Percentiles rank a stretch among this genome's conserved stretches.
Conservation (phyloP, 2,797 vertebrate species). For the Thaleichthys pacificus region DNA sequence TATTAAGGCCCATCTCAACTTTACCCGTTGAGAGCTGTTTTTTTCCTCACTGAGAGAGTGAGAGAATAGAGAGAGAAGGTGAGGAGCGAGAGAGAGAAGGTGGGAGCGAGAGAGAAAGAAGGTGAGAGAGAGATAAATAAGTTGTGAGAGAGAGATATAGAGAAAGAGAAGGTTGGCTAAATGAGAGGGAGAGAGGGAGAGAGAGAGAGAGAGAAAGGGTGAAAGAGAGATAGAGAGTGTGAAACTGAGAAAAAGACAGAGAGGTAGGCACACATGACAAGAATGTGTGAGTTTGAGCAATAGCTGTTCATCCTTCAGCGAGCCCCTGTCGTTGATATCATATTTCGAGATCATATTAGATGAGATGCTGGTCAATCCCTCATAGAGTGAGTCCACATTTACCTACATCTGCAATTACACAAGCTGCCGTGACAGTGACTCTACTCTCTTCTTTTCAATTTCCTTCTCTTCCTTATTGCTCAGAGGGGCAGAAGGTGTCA, state of each 20-base stretch:
- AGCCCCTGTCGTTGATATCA: neutral
- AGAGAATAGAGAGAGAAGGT: too few species aligned
- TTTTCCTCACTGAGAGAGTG: neutral
- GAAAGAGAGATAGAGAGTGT: too few species aligned
- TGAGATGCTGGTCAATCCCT: neutral
- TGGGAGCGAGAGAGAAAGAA: too few species aligned
- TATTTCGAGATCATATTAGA: neutral
- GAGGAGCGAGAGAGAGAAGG: too few species aligned
- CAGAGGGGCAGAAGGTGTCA: conserved; percentile 3
- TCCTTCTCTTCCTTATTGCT: conserved; percentile 7
- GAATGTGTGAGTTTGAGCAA: too few species aligned
- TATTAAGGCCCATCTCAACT: too few species aligned
- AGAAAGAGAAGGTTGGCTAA: neutral
- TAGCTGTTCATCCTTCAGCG: too few species aligned
- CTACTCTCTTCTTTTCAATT: neutral
- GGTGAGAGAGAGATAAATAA: neutral
- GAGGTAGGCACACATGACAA: too few species aligned
- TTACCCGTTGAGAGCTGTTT: too few species aligned
- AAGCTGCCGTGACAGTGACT: neutral
- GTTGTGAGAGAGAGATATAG: neutral
- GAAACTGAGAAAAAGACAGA: conserved; percentile 6
- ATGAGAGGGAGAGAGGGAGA: neutral
- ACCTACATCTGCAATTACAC: neutral
- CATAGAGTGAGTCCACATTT: conserved; percentile 3
- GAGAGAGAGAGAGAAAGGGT: too few species aligned